phyloP scores from a whole-genome alignment of 30 jellyfish, hydroid and myxozoan species.

The Hydractinia symbiolongicarpus region DNA sequence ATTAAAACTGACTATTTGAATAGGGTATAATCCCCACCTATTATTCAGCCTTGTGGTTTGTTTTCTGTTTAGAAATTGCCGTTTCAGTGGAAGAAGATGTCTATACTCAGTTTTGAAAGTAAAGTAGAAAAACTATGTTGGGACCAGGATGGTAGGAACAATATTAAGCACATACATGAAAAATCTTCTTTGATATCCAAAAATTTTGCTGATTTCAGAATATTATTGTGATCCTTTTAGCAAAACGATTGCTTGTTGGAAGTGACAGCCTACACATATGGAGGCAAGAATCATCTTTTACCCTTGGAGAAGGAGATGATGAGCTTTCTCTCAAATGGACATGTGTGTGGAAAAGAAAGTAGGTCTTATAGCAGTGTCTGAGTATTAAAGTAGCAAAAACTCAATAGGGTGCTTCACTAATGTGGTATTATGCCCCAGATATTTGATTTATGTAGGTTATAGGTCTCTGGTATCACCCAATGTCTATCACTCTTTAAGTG shows the following conservation, averaged over 20 bases:
- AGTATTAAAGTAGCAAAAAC: no score
- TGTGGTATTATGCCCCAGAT: no score
- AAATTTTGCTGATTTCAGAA: background rate
- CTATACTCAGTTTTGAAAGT: conserved; percentile 32
- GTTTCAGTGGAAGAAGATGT: conserved; percentile 58
- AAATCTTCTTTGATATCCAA: background rate
- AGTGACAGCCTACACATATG: conserved; percentile 54
- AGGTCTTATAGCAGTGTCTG: background rate
- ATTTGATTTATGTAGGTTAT: no score
- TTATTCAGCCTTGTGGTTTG: background rate
- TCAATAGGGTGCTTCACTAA: no score
- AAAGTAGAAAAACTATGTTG: conserved; percentile 64
- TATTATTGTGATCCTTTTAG: conserved; percentile 18
- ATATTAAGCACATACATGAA: background rate
- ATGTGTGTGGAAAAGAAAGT: conserved; percentile 84
- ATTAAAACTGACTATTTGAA: no score
- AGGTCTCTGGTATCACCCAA: no score
- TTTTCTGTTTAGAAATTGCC: conserved; percentile 48
- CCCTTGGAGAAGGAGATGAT: background rate
- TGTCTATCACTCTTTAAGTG: no score
- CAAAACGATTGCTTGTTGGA: conserved; percentile 63
- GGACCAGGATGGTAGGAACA: conserved; percentile 63
- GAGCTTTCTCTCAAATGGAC: conserved; percentile 33
- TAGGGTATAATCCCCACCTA: no score
- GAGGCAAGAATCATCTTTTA: conserved; percentile 38